Evolutionary conservation across 2,797 vertebrate genomes (phyloP).

Genomic region (Lagodon rhomboides): DNA sequence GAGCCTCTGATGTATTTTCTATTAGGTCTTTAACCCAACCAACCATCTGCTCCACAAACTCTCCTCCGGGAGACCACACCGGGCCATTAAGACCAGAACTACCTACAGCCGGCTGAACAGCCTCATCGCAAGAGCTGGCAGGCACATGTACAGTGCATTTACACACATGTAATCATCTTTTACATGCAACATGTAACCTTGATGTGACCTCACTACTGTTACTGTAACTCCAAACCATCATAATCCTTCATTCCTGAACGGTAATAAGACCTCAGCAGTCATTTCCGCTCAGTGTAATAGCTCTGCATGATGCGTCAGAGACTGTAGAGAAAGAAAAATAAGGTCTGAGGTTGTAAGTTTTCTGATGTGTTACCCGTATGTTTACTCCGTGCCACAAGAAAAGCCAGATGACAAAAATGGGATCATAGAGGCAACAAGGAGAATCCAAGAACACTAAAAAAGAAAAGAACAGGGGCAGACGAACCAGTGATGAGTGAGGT

Average conservation of each 20-base stretch:
- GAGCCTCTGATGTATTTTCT: constrained; percentile 56
- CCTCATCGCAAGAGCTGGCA: constrained; percentile 41
- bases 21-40: constrained; percentile 47
- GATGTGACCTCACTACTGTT: background rate
- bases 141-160: background rate
- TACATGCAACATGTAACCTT: background rate
- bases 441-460: no score
- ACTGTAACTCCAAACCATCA: background rate
- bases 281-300: background rate
- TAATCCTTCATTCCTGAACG: background rate
- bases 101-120: constrained; percentile 43
- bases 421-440: no score
- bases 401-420: no score
- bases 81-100: constrained; percentile 52
- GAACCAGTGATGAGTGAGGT: no score
- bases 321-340: no score
- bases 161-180: background rate
- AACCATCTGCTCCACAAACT: constrained; percentile 60
- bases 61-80: constrained; percentile 41
- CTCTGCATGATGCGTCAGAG: background rate
- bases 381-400: no score
- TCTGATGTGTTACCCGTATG: no score
- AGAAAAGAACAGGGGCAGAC: no score
- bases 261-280: background rate
- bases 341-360: background rate